A percentile compares a stretch with the other conserved stretches of the same genome.
Conservation (phyloP, 2,797 vertebrate species). For the Gymnoscopelus braueri region DNA sequence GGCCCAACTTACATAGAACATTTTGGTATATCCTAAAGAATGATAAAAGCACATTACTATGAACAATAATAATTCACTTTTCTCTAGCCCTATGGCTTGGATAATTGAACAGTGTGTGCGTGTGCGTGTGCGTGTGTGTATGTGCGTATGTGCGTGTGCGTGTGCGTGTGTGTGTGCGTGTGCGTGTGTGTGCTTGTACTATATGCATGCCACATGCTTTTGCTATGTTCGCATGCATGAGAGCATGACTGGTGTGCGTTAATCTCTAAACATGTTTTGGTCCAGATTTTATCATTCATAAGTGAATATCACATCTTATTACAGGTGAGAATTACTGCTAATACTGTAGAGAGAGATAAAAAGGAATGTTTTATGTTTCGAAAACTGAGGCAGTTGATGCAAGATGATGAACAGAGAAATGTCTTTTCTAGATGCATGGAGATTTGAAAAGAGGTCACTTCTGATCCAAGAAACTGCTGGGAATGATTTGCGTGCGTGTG, state of each 20-base stretch:
- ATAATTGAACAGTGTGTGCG: too few relatives aligned
- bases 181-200: not conserved
- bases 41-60: too few relatives aligned
- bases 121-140: not conserved
- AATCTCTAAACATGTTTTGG: not conserved
- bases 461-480: slow-evolving; percentile 38
- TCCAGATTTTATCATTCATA: not conserved
- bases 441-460: slow-evolving; percentile 39
- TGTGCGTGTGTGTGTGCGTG: not conserved
- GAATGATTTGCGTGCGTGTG: slow-evolving; percentile 25
- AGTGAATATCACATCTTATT: not conserved
- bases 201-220: not conserved
- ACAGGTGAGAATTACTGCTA: not conserved
- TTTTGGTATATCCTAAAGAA: too few relatives aligned
- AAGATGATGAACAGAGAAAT: slow-evolving; percentile 16
- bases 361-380: not conserved
- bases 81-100: too few relatives aligned
- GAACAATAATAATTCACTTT: too few relatives aligned
- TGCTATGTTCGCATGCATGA: not conserved
- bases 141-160: not conserved
- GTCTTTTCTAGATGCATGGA: slow-evolving; percentile 10
- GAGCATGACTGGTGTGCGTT: not conserved
- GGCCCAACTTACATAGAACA: too few relatives aligned
- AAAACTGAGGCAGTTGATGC: not conserved
- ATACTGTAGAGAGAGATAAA: slow-evolving; percentile 2